Evolutionary conservation across 2,113 vertebrate genomes (phyloP).

Genomic region (Cynoglossus semilaevis): DNA sequence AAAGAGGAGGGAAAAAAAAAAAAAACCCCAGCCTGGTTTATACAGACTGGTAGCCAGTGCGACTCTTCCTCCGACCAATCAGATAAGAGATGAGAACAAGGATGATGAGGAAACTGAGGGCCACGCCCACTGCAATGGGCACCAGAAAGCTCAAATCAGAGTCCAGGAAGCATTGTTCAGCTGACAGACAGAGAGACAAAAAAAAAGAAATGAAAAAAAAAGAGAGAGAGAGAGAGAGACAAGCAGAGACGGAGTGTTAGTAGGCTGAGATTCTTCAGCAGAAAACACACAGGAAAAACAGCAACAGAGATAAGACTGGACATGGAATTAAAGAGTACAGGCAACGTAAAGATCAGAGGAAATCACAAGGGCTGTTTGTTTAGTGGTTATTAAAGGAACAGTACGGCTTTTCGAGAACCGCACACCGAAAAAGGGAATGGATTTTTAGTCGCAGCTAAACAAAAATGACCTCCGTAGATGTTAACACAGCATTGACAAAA

Average conservation of each 20-base stretch:
- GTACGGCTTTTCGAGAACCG: too few species aligned
- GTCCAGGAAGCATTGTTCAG: slow-evolving; percentile 95
- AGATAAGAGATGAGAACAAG: slow-evolving; percentile 94
- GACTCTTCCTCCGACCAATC: slow-evolving; percentile 94
- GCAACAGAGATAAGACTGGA: slow-evolving; percentile 7
- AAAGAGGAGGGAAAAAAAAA: slow-evolving; percentile 23
- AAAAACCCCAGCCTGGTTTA: slow-evolving; percentile 67
- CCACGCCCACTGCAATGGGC: slow-evolving; percentile 90
- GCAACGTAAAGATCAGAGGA: too few species aligned
- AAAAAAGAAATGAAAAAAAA: neutral
- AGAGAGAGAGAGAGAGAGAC: slow-evolving; percentile 68
- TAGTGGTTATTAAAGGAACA: too few species aligned
- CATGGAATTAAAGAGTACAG: too few species aligned
- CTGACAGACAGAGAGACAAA: slow-evolving; percentile 75
- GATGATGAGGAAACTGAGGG: slow-evolving; percentile 93
- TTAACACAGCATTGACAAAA: too few species aligned
- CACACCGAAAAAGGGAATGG: neutral
- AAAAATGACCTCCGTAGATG: too few species aligned
- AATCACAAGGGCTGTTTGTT: too few species aligned
- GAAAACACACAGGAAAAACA: neutral
- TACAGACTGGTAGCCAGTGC: slow-evolving; percentile 93
- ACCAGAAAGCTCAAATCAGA: slow-evolving; percentile 98
- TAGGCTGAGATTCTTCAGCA: slow-evolving; percentile 9
- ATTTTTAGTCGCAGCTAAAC: neutral
- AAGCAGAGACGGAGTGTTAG: slow-evolving; percentile 47